A percentile compares a stretch with the other conserved stretches of the same genome.
These are phyloP conservation scores for Psammodynastes pulverulentus DNA, from an alignment of 2,113 vertebrate genomes.

Conservation along the genomic window DNA sequence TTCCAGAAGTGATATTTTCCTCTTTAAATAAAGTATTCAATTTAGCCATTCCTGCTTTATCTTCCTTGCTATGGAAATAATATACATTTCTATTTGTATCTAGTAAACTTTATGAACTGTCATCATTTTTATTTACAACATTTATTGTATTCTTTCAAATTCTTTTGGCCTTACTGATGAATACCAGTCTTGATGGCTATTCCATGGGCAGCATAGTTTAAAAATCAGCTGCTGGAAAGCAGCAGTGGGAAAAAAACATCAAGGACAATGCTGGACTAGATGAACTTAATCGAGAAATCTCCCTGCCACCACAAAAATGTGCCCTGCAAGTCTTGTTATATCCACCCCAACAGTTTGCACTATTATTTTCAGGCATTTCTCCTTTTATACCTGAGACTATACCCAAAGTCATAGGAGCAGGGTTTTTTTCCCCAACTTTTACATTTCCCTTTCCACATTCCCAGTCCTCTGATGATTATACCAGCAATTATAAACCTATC, in stretches of 20 bases:
- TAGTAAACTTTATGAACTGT: no score
- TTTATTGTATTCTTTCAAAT: no score
- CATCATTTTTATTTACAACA: no score
- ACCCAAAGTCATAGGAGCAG: background rate
- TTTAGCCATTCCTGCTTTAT: no score
- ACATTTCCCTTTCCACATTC: background rate
- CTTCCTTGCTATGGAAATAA: no score
- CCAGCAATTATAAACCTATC: background rate
- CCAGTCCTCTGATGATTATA: background rate
- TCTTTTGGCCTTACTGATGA: no score
- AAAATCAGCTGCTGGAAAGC: background rate
- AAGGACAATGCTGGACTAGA: background rate
- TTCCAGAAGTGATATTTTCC: no score
- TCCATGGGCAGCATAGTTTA: background rate
- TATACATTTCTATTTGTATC: no score
- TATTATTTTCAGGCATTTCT: background rate
- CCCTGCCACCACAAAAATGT: background rate
- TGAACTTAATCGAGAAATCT: background rate
- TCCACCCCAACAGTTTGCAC: background rate
- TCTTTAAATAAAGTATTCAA: no score
- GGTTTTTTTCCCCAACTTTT: background rate
- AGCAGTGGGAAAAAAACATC: background rate
- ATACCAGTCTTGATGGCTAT: background rate
- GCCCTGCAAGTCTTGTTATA: no score
- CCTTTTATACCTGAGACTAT: background rate